Evolutionary conservation across 2,888 invertebrate species (phyloP), one percentile per base, ranked within the genome.

Genomic region (Morinoia aosen): DNA sequence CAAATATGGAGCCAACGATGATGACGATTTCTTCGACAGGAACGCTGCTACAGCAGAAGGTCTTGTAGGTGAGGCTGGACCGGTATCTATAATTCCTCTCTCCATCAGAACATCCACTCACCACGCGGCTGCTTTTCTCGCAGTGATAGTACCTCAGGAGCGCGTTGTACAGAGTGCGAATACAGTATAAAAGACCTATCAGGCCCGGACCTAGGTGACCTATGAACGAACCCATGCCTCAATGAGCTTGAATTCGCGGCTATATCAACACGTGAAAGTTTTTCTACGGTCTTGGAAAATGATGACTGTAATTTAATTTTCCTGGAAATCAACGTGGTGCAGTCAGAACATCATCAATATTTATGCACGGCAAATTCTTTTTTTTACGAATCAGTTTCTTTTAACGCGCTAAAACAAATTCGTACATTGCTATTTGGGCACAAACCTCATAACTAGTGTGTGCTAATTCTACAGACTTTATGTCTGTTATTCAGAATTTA

Each of bases 161-260:
- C 57, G 97, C 96, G 56, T 97, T 97, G 96, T 97, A 97, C 33
- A 97, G 96, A 97, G 97, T 97, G 97, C 97, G 97, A 56, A 97
- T 93, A 25, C 97, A 97, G 96, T 97, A 97, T 14, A 96, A 48
- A 40, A 96, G 96, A 96, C 97, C 97, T 96, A 97, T 97, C 11
- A 97, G 97, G 48, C 97, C 97, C 0, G 97, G 97, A 2, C 97
- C 97, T n/a, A 97, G 97, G 97, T 97, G 97, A 48, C 97, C 97
- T 94, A 97, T 96, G 96, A 97, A 97, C 39, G 97, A 97, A 16
- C 97, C 97, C 97, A 97, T 97, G 61, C 8, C n/a, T 58, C 76
- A 12, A 16, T 25, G 33, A 14, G 25, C 33, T 25, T 10, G 76
- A 25, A 33, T 33, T 16, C 25, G 76, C 25, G 76, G 2, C 8